Percentiles rank a stretch among this genome's conserved stretches.
Evolutionary conservation across 2,888 invertebrate species (phyloP).

Genomic region (Petrophora chlorosata): DNA sequence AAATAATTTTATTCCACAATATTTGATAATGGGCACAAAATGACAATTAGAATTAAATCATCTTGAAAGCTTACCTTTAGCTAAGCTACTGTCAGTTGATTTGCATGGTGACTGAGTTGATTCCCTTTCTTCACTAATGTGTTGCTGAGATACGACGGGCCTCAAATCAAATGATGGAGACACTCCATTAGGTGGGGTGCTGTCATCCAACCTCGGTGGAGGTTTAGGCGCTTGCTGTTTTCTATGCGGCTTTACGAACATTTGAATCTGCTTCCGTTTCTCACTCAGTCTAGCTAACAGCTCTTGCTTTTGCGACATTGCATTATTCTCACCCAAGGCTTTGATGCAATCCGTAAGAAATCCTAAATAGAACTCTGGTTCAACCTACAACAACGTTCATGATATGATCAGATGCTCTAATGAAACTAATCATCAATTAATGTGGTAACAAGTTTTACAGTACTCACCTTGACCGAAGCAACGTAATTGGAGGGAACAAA

Average conservation of each 20-base stretch:
- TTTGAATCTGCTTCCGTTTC: constrained; percentile 85
- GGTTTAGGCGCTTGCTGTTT: constrained; percentile 75
- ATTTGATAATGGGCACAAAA: too few species aligned
- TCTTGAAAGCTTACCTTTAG: constrained; percentile 62
- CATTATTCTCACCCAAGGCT: constrained; percentile 73
- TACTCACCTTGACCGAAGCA: constrained; percentile 87
- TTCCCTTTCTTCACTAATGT: constrained; percentile 69
- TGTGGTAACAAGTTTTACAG: constrained; percentile 31
- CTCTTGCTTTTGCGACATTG: constrained; percentile 84
- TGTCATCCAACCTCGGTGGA: constrained; percentile 70
- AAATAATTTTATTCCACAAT: too few species aligned
- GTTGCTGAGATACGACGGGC: constrained; percentile 76
- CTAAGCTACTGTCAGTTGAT: constrained; percentile 46
- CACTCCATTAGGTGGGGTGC: constrained; percentile 74
- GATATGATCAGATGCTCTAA: constrained; percentile 19
- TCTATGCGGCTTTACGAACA: constrained; percentile 56
- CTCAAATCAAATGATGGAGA: constrained; percentile 76
- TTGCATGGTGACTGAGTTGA: constrained; percentile 59
- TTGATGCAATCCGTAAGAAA: constrained; percentile 89
- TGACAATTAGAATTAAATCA: too few species aligned
- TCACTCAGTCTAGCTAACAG: constrained; percentile 85
- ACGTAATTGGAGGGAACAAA: constrained; percentile 95
- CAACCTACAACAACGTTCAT: constrained; percentile 75
- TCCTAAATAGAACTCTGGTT: constrained; percentile 88
- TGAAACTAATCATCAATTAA: constrained; percentile 33